phyloP scores from a whole-genome alignment of 2,797 vertebrate genomes.

The Coreius guichenoti region DNA sequence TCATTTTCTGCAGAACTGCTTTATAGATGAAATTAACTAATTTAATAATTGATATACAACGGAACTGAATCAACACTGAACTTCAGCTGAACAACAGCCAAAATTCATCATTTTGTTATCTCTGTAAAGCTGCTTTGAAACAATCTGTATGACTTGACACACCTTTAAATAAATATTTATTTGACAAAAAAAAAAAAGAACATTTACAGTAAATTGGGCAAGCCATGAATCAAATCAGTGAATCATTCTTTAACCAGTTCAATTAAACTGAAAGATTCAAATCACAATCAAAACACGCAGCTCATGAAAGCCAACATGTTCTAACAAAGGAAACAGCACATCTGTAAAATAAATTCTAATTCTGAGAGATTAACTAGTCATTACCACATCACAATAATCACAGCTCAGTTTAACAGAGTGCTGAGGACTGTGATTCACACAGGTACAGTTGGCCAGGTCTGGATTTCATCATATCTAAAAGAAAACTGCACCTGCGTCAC shows the following conservation, averaged over 20 bases:
- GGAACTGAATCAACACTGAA: neutral
- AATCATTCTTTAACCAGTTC: neutral
- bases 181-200: neutral
- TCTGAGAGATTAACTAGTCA: conserved; percentile 1
- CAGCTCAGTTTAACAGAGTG: neutral
- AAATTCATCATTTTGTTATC: neutral
- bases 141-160: too few species aligned
- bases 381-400: neutral
- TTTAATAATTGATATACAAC: neutral
- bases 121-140: neutral
- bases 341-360: neutral
- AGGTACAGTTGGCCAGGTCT: neutral
- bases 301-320: neutral
- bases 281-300: neutral
- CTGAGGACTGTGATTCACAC: conserved; percentile 11
- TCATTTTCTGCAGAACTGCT: neutral
- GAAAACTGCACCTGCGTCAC: conserved; percentile 12
- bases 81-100: too few species aligned
- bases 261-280: neutral
- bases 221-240: neutral
- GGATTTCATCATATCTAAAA: conserved; percentile 19
- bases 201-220: neutral
- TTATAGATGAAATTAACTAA: neutral
- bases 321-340: neutral
- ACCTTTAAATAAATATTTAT: neutral